Conservation (phyloP, 2,888 invertebrate species). For the Hydriomena furcata region DNA sequence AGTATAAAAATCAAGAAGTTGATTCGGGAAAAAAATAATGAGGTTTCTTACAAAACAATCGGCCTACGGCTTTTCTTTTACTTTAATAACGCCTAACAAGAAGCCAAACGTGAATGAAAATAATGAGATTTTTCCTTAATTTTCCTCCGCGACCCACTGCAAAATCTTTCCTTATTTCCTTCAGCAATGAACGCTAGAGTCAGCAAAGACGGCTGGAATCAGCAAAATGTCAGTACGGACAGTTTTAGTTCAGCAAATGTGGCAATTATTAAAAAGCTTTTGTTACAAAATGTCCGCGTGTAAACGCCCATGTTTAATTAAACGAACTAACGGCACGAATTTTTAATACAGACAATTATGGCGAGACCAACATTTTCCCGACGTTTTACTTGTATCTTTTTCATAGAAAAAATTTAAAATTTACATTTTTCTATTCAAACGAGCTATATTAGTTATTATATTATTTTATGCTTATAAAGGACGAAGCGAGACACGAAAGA, state of each 20-base stretch:
- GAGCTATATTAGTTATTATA: too few species aligned
- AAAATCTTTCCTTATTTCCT: conserved; percentile 39
- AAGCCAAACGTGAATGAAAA: conserved; percentile 46
- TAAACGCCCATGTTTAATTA: conserved; percentile 23
- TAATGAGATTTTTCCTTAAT: conserved; percentile 47
- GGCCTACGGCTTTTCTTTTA: conserved; percentile 42
- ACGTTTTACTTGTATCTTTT: not conserved
- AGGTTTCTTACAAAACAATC: conserved; percentile 42
- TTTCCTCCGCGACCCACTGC: conserved; percentile 38
- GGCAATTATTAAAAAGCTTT: conserved; percentile 30
- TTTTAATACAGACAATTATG: conserved; percentile 18
- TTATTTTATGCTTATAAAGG: too few species aligned
- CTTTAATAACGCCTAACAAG: conserved; percentile 46
- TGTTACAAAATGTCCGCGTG: conserved; percentile 26
- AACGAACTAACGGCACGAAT: conserved; percentile 14
- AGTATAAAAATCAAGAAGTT: conserved; percentile 20
- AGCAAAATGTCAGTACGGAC: conserved; percentile 37
- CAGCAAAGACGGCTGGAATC: conserved; percentile 30
- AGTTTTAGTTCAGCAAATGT: conserved; percentile 30
- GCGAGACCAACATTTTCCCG: not conserved
- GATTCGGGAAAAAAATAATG: conserved; percentile 33
- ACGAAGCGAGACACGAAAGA: too few species aligned
- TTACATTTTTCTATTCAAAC: too few species aligned
- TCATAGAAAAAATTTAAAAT: too few species aligned
- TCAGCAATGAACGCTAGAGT: conserved; percentile 28